Conservation (phyloP, 2,113 vertebrate genomes). For the Cephalopterus ornatus region DNA sequence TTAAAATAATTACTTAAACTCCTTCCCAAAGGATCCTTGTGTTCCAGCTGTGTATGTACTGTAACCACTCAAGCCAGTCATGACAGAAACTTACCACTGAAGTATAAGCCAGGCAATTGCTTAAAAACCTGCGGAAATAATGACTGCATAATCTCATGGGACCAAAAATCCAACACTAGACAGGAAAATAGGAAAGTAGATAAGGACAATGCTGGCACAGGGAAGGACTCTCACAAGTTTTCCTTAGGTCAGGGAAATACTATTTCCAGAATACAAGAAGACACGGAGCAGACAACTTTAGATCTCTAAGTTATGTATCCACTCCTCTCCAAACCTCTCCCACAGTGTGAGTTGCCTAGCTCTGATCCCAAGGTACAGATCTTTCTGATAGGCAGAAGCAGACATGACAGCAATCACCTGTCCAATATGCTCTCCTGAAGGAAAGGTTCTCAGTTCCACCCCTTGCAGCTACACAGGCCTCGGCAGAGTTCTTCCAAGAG, state of each 20-base stretch:
- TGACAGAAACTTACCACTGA: neutral
- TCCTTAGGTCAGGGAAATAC: neutral
- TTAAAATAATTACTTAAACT: slow-evolving; percentile 57
- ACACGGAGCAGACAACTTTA: neutral
- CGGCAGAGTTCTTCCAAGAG: neutral
- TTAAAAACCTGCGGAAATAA: neutral
- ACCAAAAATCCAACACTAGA: neutral
- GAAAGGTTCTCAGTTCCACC: neutral
- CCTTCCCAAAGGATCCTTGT: slow-evolving; percentile 33
- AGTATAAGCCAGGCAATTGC: neutral
- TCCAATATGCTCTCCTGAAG: neutral
- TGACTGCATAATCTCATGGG: neutral
- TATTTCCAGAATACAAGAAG: neutral
- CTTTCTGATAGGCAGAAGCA: neutral
- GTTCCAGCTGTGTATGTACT: slow-evolving; percentile 7
- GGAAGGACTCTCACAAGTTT: neutral
- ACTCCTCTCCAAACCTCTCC: neutral
- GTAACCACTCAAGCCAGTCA: slow-evolving; percentile 21
- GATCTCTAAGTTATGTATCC: neutral
- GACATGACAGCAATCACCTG: neutral
- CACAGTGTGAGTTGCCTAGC: neutral
- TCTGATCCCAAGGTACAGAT: neutral
- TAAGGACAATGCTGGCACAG: neutral
- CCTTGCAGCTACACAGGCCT: neutral
- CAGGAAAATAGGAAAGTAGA: neutral